phyloP scores from a whole-genome alignment of 92 coral and sea anemone species.

The Blastomussa wellsi region DNA sequence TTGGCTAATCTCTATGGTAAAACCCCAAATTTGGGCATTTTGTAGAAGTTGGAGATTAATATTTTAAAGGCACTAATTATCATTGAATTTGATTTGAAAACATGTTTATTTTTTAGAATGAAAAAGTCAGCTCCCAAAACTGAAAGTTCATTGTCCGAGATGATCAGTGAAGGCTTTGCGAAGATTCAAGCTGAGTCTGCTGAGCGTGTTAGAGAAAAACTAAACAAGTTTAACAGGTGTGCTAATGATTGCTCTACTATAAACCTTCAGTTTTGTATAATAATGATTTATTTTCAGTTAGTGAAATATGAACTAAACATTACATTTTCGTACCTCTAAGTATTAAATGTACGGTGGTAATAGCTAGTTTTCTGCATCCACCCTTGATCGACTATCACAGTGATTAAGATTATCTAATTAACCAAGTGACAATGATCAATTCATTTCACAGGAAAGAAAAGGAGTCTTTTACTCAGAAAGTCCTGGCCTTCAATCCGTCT shows the following conservation, averaged over 20 bases:
- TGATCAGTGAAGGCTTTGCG: slow-evolving; percentile 63
- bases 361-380: no score
- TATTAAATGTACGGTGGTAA: no score
- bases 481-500: slow-evolving; percentile 47
- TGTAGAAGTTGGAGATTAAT: no score
- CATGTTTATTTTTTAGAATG: slow-evolving; percentile 22
- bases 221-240: slow-evolving; percentile 59
- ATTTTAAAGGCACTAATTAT: neutral
- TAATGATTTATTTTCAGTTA: no score
- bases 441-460: slow-evolving; percentile 55
- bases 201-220: slow-evolving; percentile 52
- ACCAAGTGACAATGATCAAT: neutral
- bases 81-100: neutral
- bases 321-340: no score
- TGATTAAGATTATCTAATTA: no score
- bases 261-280: no score
- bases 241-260: neutral
- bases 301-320: no score
- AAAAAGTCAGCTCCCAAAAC: slow-evolving; percentile 46
- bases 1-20: no score
- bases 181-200: slow-evolving; percentile 64
- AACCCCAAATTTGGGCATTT: no score
- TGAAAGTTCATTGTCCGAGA: slow-evolving; percentile 46
- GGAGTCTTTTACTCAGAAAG: slow-evolving; percentile 58
- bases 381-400: neutral